Evolutionary conservation across 2,113 vertebrate genomes (phyloP).

Genomic region (Orycteropus afer): DNA sequence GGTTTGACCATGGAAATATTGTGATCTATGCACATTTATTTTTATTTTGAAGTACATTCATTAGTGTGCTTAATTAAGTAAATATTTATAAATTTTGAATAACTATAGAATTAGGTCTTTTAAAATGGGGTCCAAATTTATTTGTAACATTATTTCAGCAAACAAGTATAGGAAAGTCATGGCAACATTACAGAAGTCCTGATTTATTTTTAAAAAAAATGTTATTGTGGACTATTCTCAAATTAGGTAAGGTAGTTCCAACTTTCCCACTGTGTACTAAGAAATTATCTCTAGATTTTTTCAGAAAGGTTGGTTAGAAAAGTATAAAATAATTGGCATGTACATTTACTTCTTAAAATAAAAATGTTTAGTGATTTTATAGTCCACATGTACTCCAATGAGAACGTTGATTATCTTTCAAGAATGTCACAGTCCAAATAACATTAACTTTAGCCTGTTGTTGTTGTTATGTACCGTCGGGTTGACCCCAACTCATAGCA

Average conservation of each 20-base stretch:
- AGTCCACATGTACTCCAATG: neutral
- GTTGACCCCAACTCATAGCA: no score
- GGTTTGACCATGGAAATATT: neutral
- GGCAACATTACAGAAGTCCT: neutral
- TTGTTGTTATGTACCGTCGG: no score
- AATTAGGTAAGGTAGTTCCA: neutral
- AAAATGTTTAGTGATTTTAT: neutral
- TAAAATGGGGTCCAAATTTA: neutral
- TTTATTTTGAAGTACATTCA: neutral
- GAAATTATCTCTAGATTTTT: neutral
- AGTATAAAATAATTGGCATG: neutral
- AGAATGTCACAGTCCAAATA: conserved; percentile 6
- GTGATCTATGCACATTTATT: neutral
- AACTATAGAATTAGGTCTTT: neutral
- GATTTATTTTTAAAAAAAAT: neutral
- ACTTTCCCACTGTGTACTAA: neutral
- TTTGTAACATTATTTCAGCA: neutral
- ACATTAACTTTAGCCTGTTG: conserved; percentile 41
- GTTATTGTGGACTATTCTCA: neutral
- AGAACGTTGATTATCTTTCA: conserved; percentile 63
- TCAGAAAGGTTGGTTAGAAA: neutral
- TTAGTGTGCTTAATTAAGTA: neutral
- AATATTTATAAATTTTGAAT: neutral
- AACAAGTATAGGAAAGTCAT: neutral
- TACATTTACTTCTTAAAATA: conserved; percentile 7